Evolutionary conservation across 2,888 invertebrate genomes (phyloP), one percentile per base, ranked within the genome.

Genomic region (Meiosimyza platycephala): DNA sequence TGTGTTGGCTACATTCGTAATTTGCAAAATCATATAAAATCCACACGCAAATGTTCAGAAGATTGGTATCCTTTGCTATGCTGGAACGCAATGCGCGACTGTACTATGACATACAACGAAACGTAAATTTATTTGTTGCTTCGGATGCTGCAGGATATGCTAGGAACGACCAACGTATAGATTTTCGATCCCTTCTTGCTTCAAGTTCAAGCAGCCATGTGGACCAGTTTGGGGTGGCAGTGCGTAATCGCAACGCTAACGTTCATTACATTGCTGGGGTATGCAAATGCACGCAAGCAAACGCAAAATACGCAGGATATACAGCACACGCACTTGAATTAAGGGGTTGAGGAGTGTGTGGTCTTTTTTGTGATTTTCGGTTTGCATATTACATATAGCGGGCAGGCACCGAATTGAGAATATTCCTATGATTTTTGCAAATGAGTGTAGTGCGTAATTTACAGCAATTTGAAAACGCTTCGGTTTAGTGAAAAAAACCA

Each of bases 211-310:
- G 40, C 40, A 40, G 33, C 47, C 60, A 47, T 16, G 5, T 16
- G 60, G 60, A n/a, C 40, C 9, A 40, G 6, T 40, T 40, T 40
- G 40, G 60, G 60, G 60, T 62, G n/a, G 22, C 40, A 40, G 47
- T 11, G 9, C 33, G 40, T 40, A 28, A 4, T 28, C 28, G 28
- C 4, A 28, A 2, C 4, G 28, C 28, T 28, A 28, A 2, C 28
- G 28, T 28, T 28, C 28, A 28, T 3, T 13, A 7, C 33, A n/a
- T 28, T n/a, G 60, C n/a, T 16, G 28, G n/a, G 47, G 16, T 62
- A 62, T 62, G 60, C 60, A 62, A 62, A 62, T 62, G 60, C 33
- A 57, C 22, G 57, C 57, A 57, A 57, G 57, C 18, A 57, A 7
- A 18, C 55, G 28, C 13, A 55, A 22, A 57, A 28, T 57, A 57